Conservation (phyloP, 2,113 vertebrate species). For the Bucco capensis region DNA sequence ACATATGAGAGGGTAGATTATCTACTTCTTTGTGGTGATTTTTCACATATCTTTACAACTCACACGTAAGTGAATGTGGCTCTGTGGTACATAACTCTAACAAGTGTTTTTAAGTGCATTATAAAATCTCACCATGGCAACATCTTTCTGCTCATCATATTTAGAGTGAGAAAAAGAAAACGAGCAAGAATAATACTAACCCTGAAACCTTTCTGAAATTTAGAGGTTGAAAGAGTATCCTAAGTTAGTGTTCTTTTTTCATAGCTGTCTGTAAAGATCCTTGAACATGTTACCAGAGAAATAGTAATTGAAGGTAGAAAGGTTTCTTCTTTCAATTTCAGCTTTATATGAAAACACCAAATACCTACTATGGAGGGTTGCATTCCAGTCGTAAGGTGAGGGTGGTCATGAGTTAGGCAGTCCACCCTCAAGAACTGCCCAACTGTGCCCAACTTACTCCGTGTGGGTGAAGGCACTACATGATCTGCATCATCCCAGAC, state of each 20-base stretch:
- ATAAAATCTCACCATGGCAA: slow-evolving; percentile 68
- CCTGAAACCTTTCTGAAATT: slow-evolving; percentile 20
- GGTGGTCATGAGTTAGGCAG: too few species aligned
- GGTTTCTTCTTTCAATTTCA: neutral
- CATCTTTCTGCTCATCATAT: slow-evolving; percentile 50
- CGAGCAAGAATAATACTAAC: slow-evolving; percentile 48
- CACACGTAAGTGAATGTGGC: neutral
- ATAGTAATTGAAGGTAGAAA: neutral
- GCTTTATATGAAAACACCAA: neutral
- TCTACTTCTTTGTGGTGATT: neutral
- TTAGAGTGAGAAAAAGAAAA: slow-evolving; percentile 65
- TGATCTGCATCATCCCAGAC: too few species aligned
- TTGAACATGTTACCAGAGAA: neutral
- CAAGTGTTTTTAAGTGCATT: slow-evolving; percentile 39
- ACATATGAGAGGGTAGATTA: neutral
- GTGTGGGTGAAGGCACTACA: too few species aligned
- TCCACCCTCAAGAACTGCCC: too few species aligned
- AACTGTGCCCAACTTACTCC: too few species aligned
- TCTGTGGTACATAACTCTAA: slow-evolving; percentile 11
- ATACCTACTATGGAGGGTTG: neutral
- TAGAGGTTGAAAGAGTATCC: neutral
- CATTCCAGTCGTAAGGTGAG: too few species aligned
- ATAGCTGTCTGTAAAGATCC: neutral
- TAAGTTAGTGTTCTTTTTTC: neutral
- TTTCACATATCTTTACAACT: neutral